phyloP scores from a whole-genome alignment of 2,888 invertebrate species.

The Lamellibrachia satsuma region DNA sequence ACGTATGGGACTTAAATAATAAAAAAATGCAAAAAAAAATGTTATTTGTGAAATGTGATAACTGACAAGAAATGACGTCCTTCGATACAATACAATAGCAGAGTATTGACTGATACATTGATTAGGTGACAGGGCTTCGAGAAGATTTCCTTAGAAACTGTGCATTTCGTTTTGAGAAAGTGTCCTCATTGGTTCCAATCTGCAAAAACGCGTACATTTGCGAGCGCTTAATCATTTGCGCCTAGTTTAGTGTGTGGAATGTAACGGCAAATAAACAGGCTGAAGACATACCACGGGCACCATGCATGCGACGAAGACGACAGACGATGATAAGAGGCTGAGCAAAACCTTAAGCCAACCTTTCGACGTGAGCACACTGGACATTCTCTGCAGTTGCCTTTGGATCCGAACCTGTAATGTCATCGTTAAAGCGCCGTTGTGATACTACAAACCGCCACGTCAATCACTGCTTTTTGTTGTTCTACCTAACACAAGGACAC shows the following conservation, averaged over 20 bases:
- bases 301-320: conserved; percentile 32
- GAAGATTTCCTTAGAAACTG: neutral
- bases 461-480: neutral
- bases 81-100: no score
- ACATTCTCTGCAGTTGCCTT: neutral
- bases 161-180: neutral
- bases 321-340: conserved; percentile 20
- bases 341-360: conserved; percentile 30
- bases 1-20: no score
- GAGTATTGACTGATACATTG: neutral
- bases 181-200: no score
- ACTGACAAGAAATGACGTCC: no score
- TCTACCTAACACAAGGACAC: neutral
- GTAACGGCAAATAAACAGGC: neutral
- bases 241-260: neutral
- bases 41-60: no score
- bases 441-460: neutral
- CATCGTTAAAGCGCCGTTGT: neutral
- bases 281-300: conserved; percentile 33
- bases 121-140: neutral
- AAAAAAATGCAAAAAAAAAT: no score
- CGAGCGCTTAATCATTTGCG: neutral
- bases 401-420: conserved; percentile 8
- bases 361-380: conserved; percentile 26
- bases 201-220: no score